Base-by-base conservation (phyloP, 2,113 vertebrate species). In the Pholis gunnellus region DNA sequence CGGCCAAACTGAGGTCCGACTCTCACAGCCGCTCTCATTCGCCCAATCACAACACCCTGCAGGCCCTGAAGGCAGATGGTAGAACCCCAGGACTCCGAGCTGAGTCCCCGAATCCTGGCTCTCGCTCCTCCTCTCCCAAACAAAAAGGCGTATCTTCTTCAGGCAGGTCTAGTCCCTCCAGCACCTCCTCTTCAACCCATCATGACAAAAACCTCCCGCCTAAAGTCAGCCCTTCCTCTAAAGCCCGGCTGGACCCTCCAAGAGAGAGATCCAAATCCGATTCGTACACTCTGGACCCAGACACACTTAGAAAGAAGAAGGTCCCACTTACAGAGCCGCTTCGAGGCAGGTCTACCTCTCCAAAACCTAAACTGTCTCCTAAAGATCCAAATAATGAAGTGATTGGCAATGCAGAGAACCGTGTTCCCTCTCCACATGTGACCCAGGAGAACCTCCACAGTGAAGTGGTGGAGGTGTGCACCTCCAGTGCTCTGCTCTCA, bases 401-500 rank as follows among this genome's bases (percentile, higher is more conserved):
- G 29, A 81, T 85, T n/a, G 80, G 87, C 27, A 97, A 97, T 76
- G 89, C 93, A 2, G 98, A 99, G 93, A 98, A 97, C 0, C 95
- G 97, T 72, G 96, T 97, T 79, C 98, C 97, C 27, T 99, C 98
- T 44, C 97, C 98, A 46, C 98, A 99, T 2, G 97, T 99, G 0
- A 98, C 99, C 6, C 98, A 99, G 88, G 98, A 99, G 92, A 98
- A 98, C 86, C 97, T 99, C 76, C 98, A 99, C 88, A 99, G 97
- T 80, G 98, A 99, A 79, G 98, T 99, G 15, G 97, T 99, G 48
- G 98, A 99, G 94, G 97, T 99, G 22, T 99, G 98, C 86, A 97
- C 96, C n/a, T 99, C 98, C 0, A 97, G 96, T 75, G 95, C 97
- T 13, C 95, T 99, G 69, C 96, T 98, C 79, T 97, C 97, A 17